These are phyloP conservation scores for Lasioglossum malachurum DNA, from an alignment of 2,888 invertebrate genomes.

Conservation along the genomic window DNA sequence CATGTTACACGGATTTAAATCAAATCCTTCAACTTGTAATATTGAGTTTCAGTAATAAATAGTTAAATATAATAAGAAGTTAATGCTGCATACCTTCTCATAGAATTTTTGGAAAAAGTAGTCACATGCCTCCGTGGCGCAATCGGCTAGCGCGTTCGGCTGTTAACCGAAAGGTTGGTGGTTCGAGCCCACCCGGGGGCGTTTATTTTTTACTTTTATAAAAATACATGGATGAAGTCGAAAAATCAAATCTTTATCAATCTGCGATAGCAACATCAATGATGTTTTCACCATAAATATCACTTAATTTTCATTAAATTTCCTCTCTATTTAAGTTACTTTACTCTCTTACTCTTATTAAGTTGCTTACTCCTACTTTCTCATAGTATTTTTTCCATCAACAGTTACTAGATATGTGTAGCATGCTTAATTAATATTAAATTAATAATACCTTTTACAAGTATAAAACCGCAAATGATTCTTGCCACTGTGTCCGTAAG, in stretches of 20 bases:
- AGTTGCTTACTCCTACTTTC: not conserved
- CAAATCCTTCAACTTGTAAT: not conserved
- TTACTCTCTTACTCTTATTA: no score
- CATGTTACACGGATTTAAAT: not conserved
- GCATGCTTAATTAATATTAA: not conserved
- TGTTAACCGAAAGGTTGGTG: slow-evolving; percentile 99
- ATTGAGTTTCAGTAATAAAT: not conserved
- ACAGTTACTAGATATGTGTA: not conserved
- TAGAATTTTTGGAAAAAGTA: not conserved
- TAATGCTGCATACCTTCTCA: not conserved
- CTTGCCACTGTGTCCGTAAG: not conserved
- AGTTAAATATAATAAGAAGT: not conserved
- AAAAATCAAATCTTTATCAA: not conserved
- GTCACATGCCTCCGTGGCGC: slow-evolving; percentile 86
- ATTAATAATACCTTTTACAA: not conserved
- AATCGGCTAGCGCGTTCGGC: slow-evolving; percentile 99
- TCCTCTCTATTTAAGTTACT: not conserved
- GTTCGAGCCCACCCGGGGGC: slow-evolving; percentile 99
- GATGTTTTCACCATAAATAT: not conserved
- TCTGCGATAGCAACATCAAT: not conserved
- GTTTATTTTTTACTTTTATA: slow-evolving; percentile 84
- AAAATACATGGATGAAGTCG: not conserved
- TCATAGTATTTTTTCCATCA: not conserved
- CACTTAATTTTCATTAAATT: not conserved
- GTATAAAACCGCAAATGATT: not conserved